Evolutionary conservation across 2,113 vertebrate genomes (phyloP), one percentile per base, ranked within the genome.

Genomic region (Varanus salvator): DNA sequence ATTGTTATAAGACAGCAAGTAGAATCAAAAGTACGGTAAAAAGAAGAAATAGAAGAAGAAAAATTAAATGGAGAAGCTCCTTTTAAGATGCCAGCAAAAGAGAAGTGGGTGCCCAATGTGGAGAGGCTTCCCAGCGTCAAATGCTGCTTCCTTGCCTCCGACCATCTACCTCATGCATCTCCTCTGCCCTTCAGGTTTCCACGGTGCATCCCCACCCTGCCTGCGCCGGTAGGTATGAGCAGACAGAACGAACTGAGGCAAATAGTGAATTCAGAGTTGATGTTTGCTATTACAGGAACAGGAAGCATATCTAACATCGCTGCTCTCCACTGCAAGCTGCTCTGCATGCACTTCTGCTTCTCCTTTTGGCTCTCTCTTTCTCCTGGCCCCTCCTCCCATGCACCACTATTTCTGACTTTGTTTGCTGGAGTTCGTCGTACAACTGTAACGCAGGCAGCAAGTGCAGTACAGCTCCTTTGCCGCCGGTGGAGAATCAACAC

Each of bases 271-370:
- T 0, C 38, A 66, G 89, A 93, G 60, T 44, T 80, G 83, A 87
- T 64, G 87, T 52, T 0, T 89, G 1, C 86, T 0, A 68, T 86
- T 72, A 93, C 74, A 7, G 94, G 93, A 96, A 96, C 93, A 95
- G 96, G 96, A 96, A 96, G 92, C 3, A 1, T 94, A 89, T 60
- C 89, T 91, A 92, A 93, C 92, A 94, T 94, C 92, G 3, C 88
- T 1, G 19, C 90, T 95, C 93, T 52, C 23, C 94, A 86, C 89
- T 92, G 90, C 75, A 23, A 84, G 89, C 94, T 95, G 93, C 95
- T 95, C 93, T 94, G 94, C 94, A 93, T 92, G 90, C 74, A 96
- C 95, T 96, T 96, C 96, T 96, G 95, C 96, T 96, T 96, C 95
- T 96, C 94, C 83, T 96, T 96, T 96, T 91, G 88, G 80, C 52